Evolutionary conservation across 2,888 invertebrate genomes (phyloP).

Genomic region (Miltochrista miniata): DNA sequence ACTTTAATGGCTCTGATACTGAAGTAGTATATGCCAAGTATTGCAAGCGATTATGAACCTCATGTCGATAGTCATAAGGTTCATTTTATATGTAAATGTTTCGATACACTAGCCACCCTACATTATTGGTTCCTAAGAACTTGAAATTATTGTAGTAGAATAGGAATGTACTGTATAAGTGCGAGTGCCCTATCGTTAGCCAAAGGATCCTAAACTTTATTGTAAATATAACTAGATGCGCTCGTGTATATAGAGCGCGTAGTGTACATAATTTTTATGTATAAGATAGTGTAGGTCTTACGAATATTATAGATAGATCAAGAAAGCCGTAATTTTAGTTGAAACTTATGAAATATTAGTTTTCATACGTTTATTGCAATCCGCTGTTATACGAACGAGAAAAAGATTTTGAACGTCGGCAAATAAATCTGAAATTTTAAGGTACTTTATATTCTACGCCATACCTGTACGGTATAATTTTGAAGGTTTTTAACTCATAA

Average conservation of each 20-base stretch:
- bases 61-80: slow-evolving; percentile 37
- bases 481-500: no score
- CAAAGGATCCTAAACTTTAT: slow-evolving; percentile 79
- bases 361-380: no score
- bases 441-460: no score
- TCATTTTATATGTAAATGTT: slow-evolving; percentile 39
- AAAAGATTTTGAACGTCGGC: no score
- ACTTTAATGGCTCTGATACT: slow-evolving; percentile 25
- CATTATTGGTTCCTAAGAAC: slow-evolving; percentile 54
- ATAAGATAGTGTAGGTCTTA: slow-evolving; percentile 39
- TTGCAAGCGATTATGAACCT: slow-evolving; percentile 31
- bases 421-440: no score
- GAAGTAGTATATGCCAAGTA: slow-evolving; percentile 14
- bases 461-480: no score
- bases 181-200: slow-evolving; percentile 73
- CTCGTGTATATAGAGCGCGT: slow-evolving; percentile 46
- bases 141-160: slow-evolving; percentile 47
- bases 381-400: no score
- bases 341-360: no score
- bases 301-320: neutral
- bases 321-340: neutral
- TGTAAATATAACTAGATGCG: slow-evolving; percentile 69
- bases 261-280: slow-evolving; percentile 51
- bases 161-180: slow-evolving; percentile 34
- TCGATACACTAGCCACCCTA: slow-evolving; percentile 45